phyloP scores from a whole-genome alignment of 1,140 invertebrate genomes.

The Lordiphosa mommai region DNA sequence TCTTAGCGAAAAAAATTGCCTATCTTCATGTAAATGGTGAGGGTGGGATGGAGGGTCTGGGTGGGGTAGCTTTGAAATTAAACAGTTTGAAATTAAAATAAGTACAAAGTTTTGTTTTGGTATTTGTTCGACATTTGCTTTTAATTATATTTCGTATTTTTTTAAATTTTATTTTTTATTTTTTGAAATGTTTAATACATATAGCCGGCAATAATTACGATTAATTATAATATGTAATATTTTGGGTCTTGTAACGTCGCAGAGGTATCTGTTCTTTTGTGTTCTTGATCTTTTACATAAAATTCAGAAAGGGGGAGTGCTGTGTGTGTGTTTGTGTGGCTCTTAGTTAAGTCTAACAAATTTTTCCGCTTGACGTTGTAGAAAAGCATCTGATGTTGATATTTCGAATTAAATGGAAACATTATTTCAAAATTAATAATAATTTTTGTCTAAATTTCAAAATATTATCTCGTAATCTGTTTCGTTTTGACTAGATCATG shows the following conservation, averaged over 20 bases:
- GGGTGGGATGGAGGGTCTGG: background rate
- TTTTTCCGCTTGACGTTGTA: slow-evolving; percentile 19
- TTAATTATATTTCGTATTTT: slow-evolving; percentile 75
- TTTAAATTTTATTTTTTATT: slow-evolving; percentile 25
- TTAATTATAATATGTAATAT: slow-evolving; percentile 50
- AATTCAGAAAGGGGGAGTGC: slow-evolving; percentile 24
- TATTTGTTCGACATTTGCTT: slow-evolving; percentile 73
- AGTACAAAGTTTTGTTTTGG: slow-evolving; percentile 63
- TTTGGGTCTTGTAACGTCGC: slow-evolving; percentile 37
- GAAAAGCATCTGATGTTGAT: slow-evolving; percentile 45
- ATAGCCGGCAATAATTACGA: slow-evolving; percentile 71
- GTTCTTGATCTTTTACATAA: slow-evolving; percentile 17
- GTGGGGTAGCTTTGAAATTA: slow-evolving; percentile 10
- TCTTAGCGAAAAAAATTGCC: slow-evolving; percentile 25
- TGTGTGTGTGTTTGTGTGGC: slow-evolving; percentile 13
- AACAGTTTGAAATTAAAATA: slow-evolving; percentile 43
- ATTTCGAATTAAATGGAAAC: slow-evolving; percentile 57
- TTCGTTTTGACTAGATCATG: slow-evolving; percentile 57
- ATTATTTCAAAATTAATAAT: slow-evolving; percentile 55
- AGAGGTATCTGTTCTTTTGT: slow-evolving; percentile 51
- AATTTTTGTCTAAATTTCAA: slow-evolving; percentile 73
- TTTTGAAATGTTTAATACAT: slow-evolving; percentile 47
- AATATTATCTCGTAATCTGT: slow-evolving; percentile 61
- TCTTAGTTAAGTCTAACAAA: slow-evolving; percentile 45
- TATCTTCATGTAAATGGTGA: background rate